phyloP scores from a whole-genome alignment of 2,888 invertebrate species.

The Hirtodrosophila cameraria region DNA sequence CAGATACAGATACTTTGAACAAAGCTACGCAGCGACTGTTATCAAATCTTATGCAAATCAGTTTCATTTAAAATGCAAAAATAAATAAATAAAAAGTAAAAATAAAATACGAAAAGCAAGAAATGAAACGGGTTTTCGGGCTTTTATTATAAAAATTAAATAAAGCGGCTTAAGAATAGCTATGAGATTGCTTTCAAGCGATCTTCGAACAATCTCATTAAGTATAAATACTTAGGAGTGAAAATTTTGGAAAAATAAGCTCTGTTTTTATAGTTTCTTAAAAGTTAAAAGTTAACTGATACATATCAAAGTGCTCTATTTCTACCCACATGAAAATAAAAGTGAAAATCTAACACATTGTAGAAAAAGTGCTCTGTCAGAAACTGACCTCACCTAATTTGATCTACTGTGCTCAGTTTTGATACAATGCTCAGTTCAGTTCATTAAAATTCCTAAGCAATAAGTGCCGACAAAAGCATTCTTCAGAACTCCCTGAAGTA shows the following conservation, averaged over 20 bases:
- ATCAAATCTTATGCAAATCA: conserved; percentile 76
- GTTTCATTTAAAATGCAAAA: conserved; percentile 54
- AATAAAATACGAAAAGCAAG: conserved; percentile 20
- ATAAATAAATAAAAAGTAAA: conserved; percentile 39
- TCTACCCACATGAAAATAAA: conserved; percentile 11
- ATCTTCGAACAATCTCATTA: conserved; percentile 2
- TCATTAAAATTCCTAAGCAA: conserved; percentile 38
- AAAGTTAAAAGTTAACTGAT: background rate
- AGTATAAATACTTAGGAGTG: conserved; percentile 2
- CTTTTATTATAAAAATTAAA: conserved; percentile 27
- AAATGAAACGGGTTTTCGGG: conserved; percentile 60
- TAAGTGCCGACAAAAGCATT: conserved; percentile 52
- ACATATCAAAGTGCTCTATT: conserved; percentile 3
- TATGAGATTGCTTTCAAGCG: conserved; percentile 2
- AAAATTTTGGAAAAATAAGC: conserved; percentile 7
- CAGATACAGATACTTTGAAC: conserved; percentile 22
- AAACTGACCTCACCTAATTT: conserved; percentile 52
- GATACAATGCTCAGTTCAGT: background rate
- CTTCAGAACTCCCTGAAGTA: conserved; percentile 40
- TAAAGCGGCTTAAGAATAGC: conserved; percentile 19
- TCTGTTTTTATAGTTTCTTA: background rate
- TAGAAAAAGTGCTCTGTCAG: background rate
- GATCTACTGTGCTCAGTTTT: background rate
- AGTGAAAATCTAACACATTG: conserved; percentile 5
- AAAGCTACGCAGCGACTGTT: conserved; percentile 49